These are phyloP conservation scores for Leptogaster cylindrica DNA, from an alignment of 2,888 invertebrate species.

Conservation along the genomic window DNA sequence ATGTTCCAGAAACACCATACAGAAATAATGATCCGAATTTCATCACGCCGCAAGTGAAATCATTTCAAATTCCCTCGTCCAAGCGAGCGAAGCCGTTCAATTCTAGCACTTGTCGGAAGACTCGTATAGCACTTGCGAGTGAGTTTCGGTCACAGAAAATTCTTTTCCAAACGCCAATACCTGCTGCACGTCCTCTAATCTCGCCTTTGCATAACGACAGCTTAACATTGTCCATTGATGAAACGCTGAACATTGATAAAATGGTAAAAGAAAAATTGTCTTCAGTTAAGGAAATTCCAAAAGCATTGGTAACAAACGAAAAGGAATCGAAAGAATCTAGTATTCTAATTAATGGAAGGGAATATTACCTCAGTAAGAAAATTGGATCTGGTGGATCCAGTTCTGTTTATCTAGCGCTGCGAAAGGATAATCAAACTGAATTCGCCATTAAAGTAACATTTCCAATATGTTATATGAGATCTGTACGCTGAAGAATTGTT, in stretches of 20 bases:
- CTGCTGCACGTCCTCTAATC: slow-evolving; percentile 55
- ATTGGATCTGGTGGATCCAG: slow-evolving; percentile 92
- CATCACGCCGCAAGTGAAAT: slow-evolving; percentile 57
- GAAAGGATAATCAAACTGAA: slow-evolving; percentile 53
- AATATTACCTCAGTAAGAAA: slow-evolving; percentile 75
- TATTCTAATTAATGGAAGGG: slow-evolving; percentile 72
- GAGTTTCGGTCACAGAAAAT: slow-evolving; percentile 60
- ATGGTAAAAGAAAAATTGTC: slow-evolving; percentile 24
- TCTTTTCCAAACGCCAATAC: slow-evolving; percentile 60
- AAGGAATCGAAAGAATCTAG: slow-evolving; percentile 58
- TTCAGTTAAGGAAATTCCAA: slow-evolving; percentile 15
- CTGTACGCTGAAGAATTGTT: background rate
- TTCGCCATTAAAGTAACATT: slow-evolving; percentile 56
- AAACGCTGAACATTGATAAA: slow-evolving; percentile 52
- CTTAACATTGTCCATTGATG: slow-evolving; percentile 56
- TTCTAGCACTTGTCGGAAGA: slow-evolving; percentile 45
- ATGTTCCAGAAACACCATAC: slow-evolving; percentile 51
- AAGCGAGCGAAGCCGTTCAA: slow-evolving; percentile 6
- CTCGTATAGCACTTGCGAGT: slow-evolving; percentile 52
- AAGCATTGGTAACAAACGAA: background rate
- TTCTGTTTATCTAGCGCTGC: slow-evolving; percentile 69
- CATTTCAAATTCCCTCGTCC: slow-evolving; percentile 44
- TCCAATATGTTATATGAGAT: background rate
- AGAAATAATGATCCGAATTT: slow-evolving; percentile 54
- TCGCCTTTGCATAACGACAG: slow-evolving; percentile 53